A percentile compares a stretch with the other conserved stretches of the same genome.
Evolutionary conservation across 2,113 vertebrate genomes (phyloP).

Genomic region (Bucco capensis): DNA sequence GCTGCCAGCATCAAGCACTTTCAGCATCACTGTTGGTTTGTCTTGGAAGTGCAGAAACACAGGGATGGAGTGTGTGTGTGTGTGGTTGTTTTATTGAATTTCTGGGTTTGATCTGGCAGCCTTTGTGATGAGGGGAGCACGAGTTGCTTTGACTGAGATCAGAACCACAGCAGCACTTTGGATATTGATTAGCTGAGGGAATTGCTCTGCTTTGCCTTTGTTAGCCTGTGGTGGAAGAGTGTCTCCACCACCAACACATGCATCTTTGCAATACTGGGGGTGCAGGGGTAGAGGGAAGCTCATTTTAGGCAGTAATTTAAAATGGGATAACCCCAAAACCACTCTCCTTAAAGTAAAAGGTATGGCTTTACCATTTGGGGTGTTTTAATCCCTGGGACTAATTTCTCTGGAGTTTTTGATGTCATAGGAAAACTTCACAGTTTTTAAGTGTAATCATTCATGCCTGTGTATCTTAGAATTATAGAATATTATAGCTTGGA

Average conservation of each 20-base stretch:
- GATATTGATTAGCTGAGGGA: constrained; percentile 35
- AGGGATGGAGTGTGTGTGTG: not conserved
- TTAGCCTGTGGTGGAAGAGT: not conserved
- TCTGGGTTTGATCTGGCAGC: constrained; percentile 6
- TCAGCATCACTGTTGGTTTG: not conserved
- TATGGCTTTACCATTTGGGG: not conserved
- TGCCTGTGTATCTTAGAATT: not conserved
- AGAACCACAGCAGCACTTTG: constrained; percentile 19
- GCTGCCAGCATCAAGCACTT: not conserved
- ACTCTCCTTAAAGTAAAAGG: not conserved
- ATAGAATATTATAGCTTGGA: no score
- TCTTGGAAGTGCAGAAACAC: not conserved
- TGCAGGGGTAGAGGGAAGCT: not conserved
- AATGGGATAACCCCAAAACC: not conserved
- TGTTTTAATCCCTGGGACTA: not conserved
- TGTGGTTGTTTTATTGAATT: not conserved
- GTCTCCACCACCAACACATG: not conserved
- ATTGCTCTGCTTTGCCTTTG: not conserved
- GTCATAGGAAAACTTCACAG: not conserved
- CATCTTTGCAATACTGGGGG: not conserved
- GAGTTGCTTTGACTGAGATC: constrained; percentile 35
- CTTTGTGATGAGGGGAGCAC: not conserved
- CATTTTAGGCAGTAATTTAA: not conserved
- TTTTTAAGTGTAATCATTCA: not conserved
- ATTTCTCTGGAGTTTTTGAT: not conserved